Percentiles rank a stretch among this genome's conserved stretches.
These are phyloP conservation scores for Bactericera cockerelli DNA, from an alignment of 1,140 invertebrate species.

Conservation along the genomic window DNA sequence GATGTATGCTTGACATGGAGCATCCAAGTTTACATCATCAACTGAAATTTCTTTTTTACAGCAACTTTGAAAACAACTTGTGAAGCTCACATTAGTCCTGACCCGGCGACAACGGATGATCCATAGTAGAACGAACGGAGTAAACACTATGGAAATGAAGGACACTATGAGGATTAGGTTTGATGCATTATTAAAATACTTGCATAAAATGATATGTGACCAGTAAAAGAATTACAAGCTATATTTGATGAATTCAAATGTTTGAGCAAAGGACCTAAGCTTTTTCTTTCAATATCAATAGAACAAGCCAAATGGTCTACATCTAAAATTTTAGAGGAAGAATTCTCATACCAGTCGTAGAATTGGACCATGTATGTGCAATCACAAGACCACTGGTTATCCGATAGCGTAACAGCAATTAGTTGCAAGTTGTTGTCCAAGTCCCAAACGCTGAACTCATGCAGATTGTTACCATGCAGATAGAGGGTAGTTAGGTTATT, in stretches of 20 bases:
- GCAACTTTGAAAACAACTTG: conserved; percentile 67
- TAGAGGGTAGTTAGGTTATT: conserved; percentile 65
- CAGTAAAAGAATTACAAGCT: conserved; percentile 34
- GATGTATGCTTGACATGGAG: conserved; percentile 78
- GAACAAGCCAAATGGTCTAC: conserved; percentile 25
- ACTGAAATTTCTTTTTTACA: conserved; percentile 62
- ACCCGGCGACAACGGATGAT: conserved; percentile 70
- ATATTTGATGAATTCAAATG: conserved; percentile 51
- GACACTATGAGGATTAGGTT: conserved; percentile 57
- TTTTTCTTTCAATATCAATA: conserved; percentile 26
- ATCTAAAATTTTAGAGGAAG: conserved; percentile 42
- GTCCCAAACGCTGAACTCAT: conserved; percentile 60
- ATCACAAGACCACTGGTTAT: conserved; percentile 81
- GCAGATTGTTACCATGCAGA: conserved; percentile 68
- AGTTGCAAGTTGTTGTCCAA: conserved; percentile 58
- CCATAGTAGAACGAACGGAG: conserved; percentile 50
- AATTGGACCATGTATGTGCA: conserved; percentile 64
- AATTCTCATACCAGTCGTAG: conserved; percentile 55
- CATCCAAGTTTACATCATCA: conserved; percentile 59
- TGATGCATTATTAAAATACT: conserved; percentile 64
- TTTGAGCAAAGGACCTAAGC: conserved; percentile 41
- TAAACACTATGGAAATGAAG: conserved; percentile 51
- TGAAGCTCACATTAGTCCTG: conserved; percentile 70
- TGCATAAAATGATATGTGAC: conserved; percentile 41
- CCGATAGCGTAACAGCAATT: conserved; percentile 57